Base-by-base conservation (phyloP, 2,113 vertebrate genomes). In the rat (Rattus norvegicus) region DNA sequence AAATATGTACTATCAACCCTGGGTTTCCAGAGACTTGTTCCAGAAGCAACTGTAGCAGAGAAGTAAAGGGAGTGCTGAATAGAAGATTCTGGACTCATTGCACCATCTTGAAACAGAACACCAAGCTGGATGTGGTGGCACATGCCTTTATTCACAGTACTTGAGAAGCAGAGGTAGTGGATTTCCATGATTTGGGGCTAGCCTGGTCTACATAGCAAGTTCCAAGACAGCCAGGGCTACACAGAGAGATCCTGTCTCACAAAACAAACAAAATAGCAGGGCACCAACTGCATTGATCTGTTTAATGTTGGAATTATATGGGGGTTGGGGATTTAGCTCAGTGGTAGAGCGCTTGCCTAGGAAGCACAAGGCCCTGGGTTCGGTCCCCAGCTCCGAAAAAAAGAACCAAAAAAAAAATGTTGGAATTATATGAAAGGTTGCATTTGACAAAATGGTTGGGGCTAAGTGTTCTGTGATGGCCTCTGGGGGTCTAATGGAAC, bases 1-100 rank as follows among this genome's bases (percentile, higher is more conserved):
- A n/a, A 81, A 43, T 52, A 13, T 81, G 17, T 56, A 86, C 65
- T 95, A 20, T 61, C 47, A 30, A 76, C 77, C 5, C 47, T 77
- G 59, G 75, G n/a, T 49, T 96, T 88, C 56, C 61, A 69, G 76
- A 92, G 30, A 91, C 24, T 28, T 91, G 67, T 56, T 86, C 24
- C 54, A 65, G n/a, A 22, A 9, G 4, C n/a, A 65, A 43, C 4
- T 85, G 24, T 14, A 54, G 13, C 3, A 24, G 30, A 22, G 14
- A 36, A 77, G 19, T 28, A 54, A 86, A 8, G 43, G 65, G 26
- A 59, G 54, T 30, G 28, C 7, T 7, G 22, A 94, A 47, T 20
- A 80, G 43, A 91, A 43, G 47, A 79, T 20, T 88, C 70, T 69
- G 86, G 24, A 19, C 22, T 91, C 39, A 4, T 13, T 24, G 76